Conservation (phyloP, 2,888 invertebrate species). For the Pandemis cinnamomeana region DNA sequence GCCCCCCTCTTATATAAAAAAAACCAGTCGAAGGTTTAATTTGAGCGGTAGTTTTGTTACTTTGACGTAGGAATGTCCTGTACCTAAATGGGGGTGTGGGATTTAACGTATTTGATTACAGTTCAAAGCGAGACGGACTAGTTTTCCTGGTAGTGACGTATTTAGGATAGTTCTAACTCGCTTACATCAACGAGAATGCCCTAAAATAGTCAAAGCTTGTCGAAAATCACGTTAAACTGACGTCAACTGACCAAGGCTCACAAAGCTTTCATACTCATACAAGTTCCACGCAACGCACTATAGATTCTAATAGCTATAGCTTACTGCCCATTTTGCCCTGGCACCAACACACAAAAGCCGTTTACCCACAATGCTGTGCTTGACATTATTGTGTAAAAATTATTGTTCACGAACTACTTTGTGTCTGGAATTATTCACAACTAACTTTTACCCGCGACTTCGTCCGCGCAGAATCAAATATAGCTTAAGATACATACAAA, state of each 20-base stretch:
- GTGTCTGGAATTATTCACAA: not conserved
- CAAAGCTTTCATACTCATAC: slow-evolving; percentile 62
- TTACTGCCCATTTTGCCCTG: not conserved
- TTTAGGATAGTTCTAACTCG: not conserved
- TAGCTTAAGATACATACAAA: too few relatives aligned
- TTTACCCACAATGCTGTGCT: slow-evolving; percentile 23
- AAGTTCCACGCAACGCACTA: not conserved
- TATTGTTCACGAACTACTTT: slow-evolving; percentile 2
- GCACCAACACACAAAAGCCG: slow-evolving; percentile 10
- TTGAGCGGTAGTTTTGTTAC: too few relatives aligned
- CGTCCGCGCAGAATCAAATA: too few relatives aligned
- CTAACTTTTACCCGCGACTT: too few relatives aligned
- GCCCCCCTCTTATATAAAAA: too few relatives aligned
- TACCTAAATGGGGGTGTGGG: too few relatives aligned
- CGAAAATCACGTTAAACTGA: slow-evolving; percentile 64
- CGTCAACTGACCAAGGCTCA: slow-evolving; percentile 57
- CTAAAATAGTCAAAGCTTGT: slow-evolving; percentile 62
- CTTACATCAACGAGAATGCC: slow-evolving; percentile 48
- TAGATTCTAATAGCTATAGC: not conserved
- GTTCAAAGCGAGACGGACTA: not conserved
- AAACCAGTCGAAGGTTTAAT: too few relatives aligned
- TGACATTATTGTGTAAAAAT: slow-evolving; percentile 31
- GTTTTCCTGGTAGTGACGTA: too few relatives aligned
- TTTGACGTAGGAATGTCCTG: too few relatives aligned
- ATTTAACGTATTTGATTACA: too few relatives aligned